Evolutionary conservation across 2,888 invertebrate species (phyloP).

Genomic region (Drosophila siamana): DNA sequence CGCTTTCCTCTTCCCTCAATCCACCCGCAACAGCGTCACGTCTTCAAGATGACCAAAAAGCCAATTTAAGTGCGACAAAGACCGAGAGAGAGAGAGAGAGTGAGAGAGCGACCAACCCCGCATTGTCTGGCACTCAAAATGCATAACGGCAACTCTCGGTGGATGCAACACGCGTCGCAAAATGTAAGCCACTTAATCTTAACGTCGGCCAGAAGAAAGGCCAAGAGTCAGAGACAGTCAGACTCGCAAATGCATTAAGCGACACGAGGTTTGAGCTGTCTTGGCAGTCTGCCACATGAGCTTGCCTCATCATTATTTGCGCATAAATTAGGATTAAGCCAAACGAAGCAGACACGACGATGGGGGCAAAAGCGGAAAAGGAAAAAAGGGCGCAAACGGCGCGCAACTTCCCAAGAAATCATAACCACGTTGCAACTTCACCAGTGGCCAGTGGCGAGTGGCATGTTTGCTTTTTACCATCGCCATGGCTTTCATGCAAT

Average conservation of each 20-base stretch:
- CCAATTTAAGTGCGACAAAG: conserved; percentile 52
- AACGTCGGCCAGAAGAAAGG: conserved; percentile 46
- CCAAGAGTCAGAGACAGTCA: conserved; percentile 37
- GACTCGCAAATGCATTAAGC: conserved; percentile 58
- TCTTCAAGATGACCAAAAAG: conserved; percentile 54
- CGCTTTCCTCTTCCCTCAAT: background rate
- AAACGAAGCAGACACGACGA: background rate
- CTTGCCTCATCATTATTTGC: conserved; percentile 78
- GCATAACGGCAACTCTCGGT: conserved; percentile 69
- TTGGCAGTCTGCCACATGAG: conserved; percentile 39
- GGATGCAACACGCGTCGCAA: conserved; percentile 62
- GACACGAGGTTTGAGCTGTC: background rate
- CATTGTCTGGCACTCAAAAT: conserved; percentile 58
- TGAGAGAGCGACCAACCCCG: conserved; percentile 57
- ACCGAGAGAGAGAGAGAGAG: no score
- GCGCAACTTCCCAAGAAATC: conserved; percentile 68
- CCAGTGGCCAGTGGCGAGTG: conserved; percentile 18
- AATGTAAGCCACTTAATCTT: conserved; percentile 80
- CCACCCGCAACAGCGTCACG: no score
- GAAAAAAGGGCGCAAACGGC: conserved; percentile 34
- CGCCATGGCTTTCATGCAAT: conserved; percentile 46
- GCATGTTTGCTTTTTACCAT: conserved; percentile 17
- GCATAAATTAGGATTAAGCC: conserved; percentile 81
- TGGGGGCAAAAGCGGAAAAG: background rate
- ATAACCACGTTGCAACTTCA: conserved; percentile 54